phyloP scores from a whole-genome alignment of 2,888 invertebrate species.

The Apamea epomidion region DNA sequence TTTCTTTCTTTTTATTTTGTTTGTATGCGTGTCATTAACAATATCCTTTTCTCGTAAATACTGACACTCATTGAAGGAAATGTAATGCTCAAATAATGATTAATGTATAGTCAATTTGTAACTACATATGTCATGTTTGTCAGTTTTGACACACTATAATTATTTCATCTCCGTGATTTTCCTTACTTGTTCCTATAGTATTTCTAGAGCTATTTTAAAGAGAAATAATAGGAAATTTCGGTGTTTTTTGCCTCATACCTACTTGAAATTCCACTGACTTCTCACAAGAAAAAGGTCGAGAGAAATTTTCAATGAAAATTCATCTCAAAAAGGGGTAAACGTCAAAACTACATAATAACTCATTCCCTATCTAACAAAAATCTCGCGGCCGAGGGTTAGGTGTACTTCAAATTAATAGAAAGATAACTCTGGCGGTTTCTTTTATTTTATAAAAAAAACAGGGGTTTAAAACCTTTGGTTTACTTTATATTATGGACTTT shows the following conservation, averaged over 20 bases:
- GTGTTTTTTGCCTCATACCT: background rate
- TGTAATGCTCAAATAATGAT: slow-evolving; percentile 22
- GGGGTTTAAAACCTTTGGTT: slow-evolving; percentile 79
- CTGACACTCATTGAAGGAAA: slow-evolving; percentile 2
- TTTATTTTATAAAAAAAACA: slow-evolving; percentile 82
- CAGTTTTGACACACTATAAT: background rate
- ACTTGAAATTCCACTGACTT: background rate
- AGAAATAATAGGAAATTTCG: background rate
- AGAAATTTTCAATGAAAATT: slow-evolving; percentile 39
- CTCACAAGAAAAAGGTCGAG: slow-evolving; percentile 13
- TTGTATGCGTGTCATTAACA: background rate
- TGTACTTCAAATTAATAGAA: slow-evolving; percentile 84
- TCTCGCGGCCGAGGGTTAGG: slow-evolving; percentile 64
- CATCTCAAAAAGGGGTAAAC: slow-evolving; percentile 41
- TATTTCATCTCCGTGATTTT: background rate
- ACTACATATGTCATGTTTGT: slow-evolving; percentile 7
- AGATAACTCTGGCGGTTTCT: slow-evolving; percentile 82
- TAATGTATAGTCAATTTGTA: slow-evolving; percentile 16
- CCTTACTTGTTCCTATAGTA: background rate
- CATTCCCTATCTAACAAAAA: slow-evolving; percentile 65
- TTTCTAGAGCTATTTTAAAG: background rate
- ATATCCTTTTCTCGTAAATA: slow-evolving; percentile 22
- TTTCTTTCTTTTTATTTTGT: no score
- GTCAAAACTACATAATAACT: slow-evolving; percentile 57
- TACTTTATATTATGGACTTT: slow-evolving; percentile 81